A percentile compares a stretch with the other conserved stretches of the same genome.
Evolutionary conservation across 2,797 vertebrate genomes (phyloP).

Genomic region (Dendrocincla fuliginosa): DNA sequence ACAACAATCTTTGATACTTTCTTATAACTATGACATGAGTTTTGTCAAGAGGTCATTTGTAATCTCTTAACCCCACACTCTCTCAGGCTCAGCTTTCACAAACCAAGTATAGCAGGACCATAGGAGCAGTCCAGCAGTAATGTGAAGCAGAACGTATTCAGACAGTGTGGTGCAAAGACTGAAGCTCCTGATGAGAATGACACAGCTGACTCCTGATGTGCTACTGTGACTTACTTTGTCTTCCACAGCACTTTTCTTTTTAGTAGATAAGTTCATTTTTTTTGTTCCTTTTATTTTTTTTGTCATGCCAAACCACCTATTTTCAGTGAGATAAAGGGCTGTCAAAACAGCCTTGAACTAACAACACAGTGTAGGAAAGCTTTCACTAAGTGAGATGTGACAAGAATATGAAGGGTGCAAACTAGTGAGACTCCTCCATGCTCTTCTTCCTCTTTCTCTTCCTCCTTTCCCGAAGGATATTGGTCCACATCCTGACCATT

Average conservation of each 20-base stretch:
- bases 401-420: not conserved
- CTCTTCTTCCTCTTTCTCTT: not conserved
- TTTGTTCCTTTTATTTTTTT: not conserved
- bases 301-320: not conserved
- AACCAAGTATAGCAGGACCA: not conserved
- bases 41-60: not conserved
- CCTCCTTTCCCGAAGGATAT: not conserved
- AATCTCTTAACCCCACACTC: not conserved
- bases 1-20: not conserved
- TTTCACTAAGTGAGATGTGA: not conserved
- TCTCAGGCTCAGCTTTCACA: not conserved
- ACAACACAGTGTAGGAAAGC: not conserved
- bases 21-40: not conserved
- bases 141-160: not conserved
- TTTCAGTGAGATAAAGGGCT: slow-evolving; percentile 25
- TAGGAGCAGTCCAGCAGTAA: not conserved
- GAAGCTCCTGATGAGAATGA: not conserved
- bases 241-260: not conserved
- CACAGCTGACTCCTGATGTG: not conserved
- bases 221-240: not conserved
- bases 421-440: not conserved
- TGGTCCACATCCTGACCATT: not conserved
- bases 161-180: not conserved
- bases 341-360: not conserved
- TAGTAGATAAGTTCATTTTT: not conserved